A percentile compares a stretch with the other conserved stretches of the same genome.
Evolutionary conservation across 2,888 invertebrate species (phyloP).

Genomic region (Candidula unifasciata): DNA sequence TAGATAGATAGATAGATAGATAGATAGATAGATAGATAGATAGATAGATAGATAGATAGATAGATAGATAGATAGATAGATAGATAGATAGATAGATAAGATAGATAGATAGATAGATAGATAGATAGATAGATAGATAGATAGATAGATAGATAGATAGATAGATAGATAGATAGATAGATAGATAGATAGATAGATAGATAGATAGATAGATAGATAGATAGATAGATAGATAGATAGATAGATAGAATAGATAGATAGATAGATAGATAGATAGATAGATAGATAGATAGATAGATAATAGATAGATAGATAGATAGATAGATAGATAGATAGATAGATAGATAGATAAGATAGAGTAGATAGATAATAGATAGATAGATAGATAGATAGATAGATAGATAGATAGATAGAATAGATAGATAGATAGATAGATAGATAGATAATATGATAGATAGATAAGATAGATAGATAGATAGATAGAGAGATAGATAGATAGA

Average conservation of each 20-base stretch:
- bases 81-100: neutral
- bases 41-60: too few species aligned
- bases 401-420: neutral
- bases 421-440: constrained; percentile 6
- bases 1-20: too few species aligned
- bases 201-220: neutral
- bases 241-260: neutral
- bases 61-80: too few species aligned
- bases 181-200: neutral
- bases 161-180: neutral
- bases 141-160: neutral
- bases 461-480: neutral
- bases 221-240: constrained; percentile 18
- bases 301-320: constrained; percentile 24
- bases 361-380: too few species aligned
- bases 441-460: neutral
- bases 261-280: neutral
- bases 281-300: constrained; percentile 5
- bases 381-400: constrained; percentile 5
- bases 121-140: neutral
- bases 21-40: too few species aligned
- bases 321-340: neutral
- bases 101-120: constrained; percentile 17
- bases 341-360: too few species aligned
- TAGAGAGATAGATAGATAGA: neutral